phyloP scores from a whole-genome alignment of 2,797 vertebrate species.

The Mormyrops attenuatus region DNA sequence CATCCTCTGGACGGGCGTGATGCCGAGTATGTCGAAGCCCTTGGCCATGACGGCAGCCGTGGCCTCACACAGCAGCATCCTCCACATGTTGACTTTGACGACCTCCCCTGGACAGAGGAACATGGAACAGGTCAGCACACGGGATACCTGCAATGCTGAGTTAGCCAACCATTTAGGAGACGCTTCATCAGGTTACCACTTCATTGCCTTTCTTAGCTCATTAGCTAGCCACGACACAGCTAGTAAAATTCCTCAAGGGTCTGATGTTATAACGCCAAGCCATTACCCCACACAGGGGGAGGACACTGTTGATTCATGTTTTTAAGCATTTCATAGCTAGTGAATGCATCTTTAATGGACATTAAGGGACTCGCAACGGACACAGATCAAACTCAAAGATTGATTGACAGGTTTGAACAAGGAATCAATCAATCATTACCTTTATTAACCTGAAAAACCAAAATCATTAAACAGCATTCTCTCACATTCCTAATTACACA shows the following conservation, averaged over 20 bases:
- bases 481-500: background rate
- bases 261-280: background rate
- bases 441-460: background rate
- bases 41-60: constrained; percentile 85
- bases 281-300: background rate
- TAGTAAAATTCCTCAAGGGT: background rate
- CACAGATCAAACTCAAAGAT: background rate
- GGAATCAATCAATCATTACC: background rate
- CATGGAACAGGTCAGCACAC: background rate
- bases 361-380: background rate
- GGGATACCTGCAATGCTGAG: background rate
- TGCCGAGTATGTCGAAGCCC: constrained; percentile 86
- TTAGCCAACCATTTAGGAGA: background rate
- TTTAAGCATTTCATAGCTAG: background rate
- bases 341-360: background rate
- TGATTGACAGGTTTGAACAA: background rate
- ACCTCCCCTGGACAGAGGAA: constrained; percentile 71
- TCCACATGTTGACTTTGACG: constrained; percentile 90
- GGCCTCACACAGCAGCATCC: constrained; percentile 90
- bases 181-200: background rate
- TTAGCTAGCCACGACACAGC: background rate
- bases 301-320: background rate
- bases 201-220: background rate
- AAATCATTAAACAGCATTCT: background rate
- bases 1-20: constrained; percentile 88